Base-by-base conservation (phyloP, 2,113 vertebrate species). In the Leucoraja erinaceus region DNA sequence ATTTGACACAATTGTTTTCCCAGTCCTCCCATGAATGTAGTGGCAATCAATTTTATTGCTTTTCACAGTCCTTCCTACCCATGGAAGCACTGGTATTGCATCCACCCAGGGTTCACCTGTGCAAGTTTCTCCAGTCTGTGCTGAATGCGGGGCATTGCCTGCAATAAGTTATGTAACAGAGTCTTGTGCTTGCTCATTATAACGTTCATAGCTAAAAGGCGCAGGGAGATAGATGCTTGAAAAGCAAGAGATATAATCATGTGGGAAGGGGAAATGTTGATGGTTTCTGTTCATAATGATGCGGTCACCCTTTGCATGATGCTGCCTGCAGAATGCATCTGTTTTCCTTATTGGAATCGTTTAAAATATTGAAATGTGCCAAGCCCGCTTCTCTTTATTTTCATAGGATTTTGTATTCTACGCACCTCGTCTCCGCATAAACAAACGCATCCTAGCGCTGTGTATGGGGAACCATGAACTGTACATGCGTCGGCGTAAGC, bases 391-490 rank as follows among this genome's bases (percentile, higher is more conserved):
- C 70, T 22, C 25, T 18, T 92, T 59, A 93, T 76, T 68, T 93
- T 74, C 90, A 92, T 76, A 99, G 98, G 98, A 99, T 95, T 99
- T 99, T 96, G 97, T 99, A 38, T 99, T 99, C 95, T 99, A 98
- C 59, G 98, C 98, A 70, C 98, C 98, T 3, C 97, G 98, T 93
- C 97, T 99, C 94, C 96, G 98, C 94, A 99, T 99, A 95, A 99
- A 99, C 96, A 99, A 99, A 90, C 96, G 98, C 0, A 99, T 99
- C 93, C 94, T 99, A 96, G 98, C 98, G 0, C 96, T 99, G 5
- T 99, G 98, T 95, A 99, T 99, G 98, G 98, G 98, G 38, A 99
- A 99, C 96, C 98, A 99, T 0, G 98, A 99, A 95, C 97, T 99
- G 93, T 99, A 99, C 93, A 99, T 99, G 98, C 97, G 98, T 93